phyloP scores from a whole-genome alignment of 1,140 invertebrate genomes.

The Aethina tumida region DNA sequence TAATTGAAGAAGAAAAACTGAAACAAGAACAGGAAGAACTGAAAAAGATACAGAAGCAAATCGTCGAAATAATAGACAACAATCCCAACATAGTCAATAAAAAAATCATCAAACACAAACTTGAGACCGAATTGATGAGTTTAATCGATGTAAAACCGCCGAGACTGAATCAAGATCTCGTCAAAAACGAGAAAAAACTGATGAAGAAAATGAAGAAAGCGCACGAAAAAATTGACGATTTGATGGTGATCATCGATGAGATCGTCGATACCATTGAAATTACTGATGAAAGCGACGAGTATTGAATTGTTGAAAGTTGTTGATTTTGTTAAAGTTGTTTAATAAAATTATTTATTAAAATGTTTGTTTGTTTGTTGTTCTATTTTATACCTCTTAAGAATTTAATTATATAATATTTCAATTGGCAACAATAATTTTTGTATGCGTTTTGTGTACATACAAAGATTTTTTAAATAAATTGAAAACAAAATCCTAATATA shows the following conservation, averaged over 20 bases:
- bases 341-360: conserved; percentile 8
- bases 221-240: conserved; percentile 26
- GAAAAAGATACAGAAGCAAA: conserved; percentile 24
- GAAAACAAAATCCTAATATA: no score
- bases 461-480: no score
- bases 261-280: conserved; percentile 43
- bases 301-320: no score
- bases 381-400: no score
- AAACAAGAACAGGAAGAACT: conserved; percentile 29
- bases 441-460: no score
- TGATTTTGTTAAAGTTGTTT: no score
- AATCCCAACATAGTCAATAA: conserved; percentile 33
- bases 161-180: background rate
- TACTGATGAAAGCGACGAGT: conserved; percentile 32
- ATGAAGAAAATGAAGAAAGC: conserved; percentile 24
- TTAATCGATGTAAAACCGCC: conserved; percentile 17
- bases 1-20: conserved; percentile 21
- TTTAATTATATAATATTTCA: no score
- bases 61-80: conserved; percentile 29
- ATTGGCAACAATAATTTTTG: no score
- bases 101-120: conserved; percentile 25
- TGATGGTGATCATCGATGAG: conserved; percentile 38
- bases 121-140: conserved; percentile 24
- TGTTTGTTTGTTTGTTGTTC: no score
- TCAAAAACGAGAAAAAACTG: conserved; percentile 7